Evolutionary conservation across 1,140 invertebrate genomes (phyloP), one percentile per base, ranked within the genome.

Genomic region (Solenopsis fugax): DNA sequence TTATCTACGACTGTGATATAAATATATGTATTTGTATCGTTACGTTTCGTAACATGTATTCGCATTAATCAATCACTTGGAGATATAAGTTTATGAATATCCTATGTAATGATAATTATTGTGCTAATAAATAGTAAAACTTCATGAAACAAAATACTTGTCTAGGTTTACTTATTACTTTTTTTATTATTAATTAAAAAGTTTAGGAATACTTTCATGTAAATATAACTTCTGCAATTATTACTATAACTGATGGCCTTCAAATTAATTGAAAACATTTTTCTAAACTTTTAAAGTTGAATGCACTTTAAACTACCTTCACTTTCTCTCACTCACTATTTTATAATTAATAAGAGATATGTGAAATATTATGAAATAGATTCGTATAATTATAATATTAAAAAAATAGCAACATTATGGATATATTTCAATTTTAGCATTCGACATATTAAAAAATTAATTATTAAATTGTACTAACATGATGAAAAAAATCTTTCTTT

Each of bases 11-110:
- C 89, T 91, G 89, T 91, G 89, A 91, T 91, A 91, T 91, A 91
- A 91, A 90, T 88, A 90, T 91, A 90, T 91, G 87, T 90, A 91
- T 91, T 88, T 90, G 89, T 91, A 91, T 90, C 90, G 89, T 91
- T 91, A 86, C 76, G 89, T 91, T 90, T 67, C 81, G 81, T 88
- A 90, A 86, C 77, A 82, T 82, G 76, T 91, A 91, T 77, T 65
- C 58, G 48, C 72, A 91, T 90, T 82, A 82, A 86, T 90, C 78
- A 90, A 90, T 88, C 89, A 90, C 82, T 90, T 88, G 77, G 58
- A 88, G 64, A 88, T 2, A 81, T 88, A 90, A 90, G 81, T 88
- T 90, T 81, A 88, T 73, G 64, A 86, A 45, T 87, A 86, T 78
- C 76, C 34, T 86, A 91, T 91, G 89, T 91, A 91, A 88, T 73